Conservation (phyloP, 2,888 invertebrate genomes). For the Sphaerophoria rueppellii region DNA sequence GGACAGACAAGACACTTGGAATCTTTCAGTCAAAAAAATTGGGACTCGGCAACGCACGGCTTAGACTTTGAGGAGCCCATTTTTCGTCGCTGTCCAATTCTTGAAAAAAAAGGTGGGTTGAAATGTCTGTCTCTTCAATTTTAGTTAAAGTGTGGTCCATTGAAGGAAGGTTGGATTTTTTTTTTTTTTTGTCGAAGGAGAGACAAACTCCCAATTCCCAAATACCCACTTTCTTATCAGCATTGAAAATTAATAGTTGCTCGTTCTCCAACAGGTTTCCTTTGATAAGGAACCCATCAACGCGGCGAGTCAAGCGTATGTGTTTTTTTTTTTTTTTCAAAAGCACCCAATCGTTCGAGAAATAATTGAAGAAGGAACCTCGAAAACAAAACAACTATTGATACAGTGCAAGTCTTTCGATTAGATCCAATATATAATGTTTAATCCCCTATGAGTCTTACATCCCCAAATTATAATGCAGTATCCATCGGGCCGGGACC, state of each 20-base stretch:
- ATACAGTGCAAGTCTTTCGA: slow-evolving; percentile 22
- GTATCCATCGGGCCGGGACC: too few species aligned
- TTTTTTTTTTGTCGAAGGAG: slow-evolving; percentile 45
- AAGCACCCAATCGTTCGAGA: slow-evolving; percentile 48
- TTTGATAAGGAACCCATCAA: slow-evolving; percentile 70
- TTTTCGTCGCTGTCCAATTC: slow-evolving; percentile 24
- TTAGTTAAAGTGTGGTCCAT: slow-evolving; percentile 59
- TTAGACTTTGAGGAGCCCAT: slow-evolving; percentile 70
- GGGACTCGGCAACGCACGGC: not conserved
- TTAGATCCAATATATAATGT: not conserved
- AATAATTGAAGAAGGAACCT: slow-evolving; percentile 49
- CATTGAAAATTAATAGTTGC: slow-evolving; percentile 71
- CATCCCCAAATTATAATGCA: too few species aligned
- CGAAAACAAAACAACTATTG: slow-evolving; percentile 51
- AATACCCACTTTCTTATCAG: slow-evolving; percentile 70
- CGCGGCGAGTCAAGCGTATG: slow-evolving; percentile 59
- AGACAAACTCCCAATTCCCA: slow-evolving; percentile 61
- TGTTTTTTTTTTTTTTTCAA: slow-evolving; percentile 40
- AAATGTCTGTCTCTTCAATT: slow-evolving; percentile 38
- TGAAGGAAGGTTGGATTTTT: slow-evolving; percentile 52
- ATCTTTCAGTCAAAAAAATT: not conserved
- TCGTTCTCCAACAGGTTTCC: slow-evolving; percentile 70
- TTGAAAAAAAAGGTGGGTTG: slow-evolving; percentile 24
- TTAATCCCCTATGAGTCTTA: too few species aligned
- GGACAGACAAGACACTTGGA: not conserved